phyloP scores from a whole-genome alignment of 2,113 vertebrate species.

The Podarcis muralis region DNA sequence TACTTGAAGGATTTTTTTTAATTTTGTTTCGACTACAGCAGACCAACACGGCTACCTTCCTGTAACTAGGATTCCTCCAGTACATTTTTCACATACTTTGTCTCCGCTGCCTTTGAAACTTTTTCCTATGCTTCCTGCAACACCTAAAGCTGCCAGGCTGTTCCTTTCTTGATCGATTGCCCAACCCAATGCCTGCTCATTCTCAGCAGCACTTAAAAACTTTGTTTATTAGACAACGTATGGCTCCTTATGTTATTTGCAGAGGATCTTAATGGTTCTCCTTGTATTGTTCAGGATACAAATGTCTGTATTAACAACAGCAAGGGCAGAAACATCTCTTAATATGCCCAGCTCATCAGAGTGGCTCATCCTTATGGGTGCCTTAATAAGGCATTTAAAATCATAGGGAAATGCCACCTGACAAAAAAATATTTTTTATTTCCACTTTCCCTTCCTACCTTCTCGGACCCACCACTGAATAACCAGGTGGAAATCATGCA shows the following conservation, averaged over 20 bases:
- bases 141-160: background rate
- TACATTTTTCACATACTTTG: background rate
- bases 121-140: background rate
- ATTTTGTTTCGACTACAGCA: too few relatives aligned
- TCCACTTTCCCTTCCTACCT: slow-evolving; percentile 26
- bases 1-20: too few relatives aligned
- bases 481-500: slow-evolving; percentile 63
- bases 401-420: slow-evolving; percentile 24
- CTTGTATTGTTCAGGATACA: slow-evolving; percentile 33
- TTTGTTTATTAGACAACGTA: slow-evolving; percentile 17
- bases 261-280: slow-evolving; percentile 38
- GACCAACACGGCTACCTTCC: too few relatives aligned
- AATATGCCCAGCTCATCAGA: slow-evolving; percentile 22
- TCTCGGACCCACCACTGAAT: slow-evolving; percentile 5
- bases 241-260: background rate
- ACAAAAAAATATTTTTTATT: slow-evolving; percentile 42
- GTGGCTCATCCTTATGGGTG: slow-evolving; percentile 10
- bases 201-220: slow-evolving; percentile 5
- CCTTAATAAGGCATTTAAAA: slow-evolving; percentile 58
- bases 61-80: background rate
- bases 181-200: background rate
- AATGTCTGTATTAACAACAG: slow-evolving; percentile 31
- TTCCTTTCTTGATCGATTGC: background rate
- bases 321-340: slow-evolving; percentile 14
- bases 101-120: background rate